phyloP scores from a whole-genome alignment of 2,797 vertebrate genomes.

The Smutsia temminckii region DNA sequence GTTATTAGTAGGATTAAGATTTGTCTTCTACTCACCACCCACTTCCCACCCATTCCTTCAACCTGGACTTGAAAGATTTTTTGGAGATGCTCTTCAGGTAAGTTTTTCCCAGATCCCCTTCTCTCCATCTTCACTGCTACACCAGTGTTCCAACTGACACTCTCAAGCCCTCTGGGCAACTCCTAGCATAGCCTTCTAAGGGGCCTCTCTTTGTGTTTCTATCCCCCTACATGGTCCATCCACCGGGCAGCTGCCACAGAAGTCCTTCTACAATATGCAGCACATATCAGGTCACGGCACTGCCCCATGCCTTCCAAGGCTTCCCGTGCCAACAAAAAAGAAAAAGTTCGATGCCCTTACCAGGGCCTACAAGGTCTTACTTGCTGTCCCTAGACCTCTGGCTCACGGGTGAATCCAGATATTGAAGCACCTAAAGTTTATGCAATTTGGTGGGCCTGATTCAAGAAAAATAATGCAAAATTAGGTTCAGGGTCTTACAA shows the following conservation, averaged over 20 bases:
- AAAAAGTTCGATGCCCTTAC: background rate
- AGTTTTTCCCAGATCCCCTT: background rate
- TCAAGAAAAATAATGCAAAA: background rate
- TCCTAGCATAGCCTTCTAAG: background rate
- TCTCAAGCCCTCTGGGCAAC: background rate
- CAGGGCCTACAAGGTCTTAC: background rate
- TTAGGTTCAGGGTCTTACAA: background rate
- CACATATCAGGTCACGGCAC: background rate
- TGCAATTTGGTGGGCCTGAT: background rate
- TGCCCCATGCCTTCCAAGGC: background rate
- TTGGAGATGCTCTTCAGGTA: background rate
- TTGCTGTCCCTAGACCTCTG: background rate
- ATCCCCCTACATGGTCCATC: background rate
- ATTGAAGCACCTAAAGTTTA: background rate
- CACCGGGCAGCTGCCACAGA: background rate
- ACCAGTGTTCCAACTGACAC: background rate
- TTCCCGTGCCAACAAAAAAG: background rate
- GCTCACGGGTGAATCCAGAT: background rate
- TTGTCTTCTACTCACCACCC: background rate
- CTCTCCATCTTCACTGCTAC: background rate
- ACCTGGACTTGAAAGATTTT: background rate
- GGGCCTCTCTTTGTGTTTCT: background rate
- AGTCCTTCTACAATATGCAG: background rate
- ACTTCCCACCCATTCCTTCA: background rate
- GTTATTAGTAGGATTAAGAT: background rate